Conservation (phyloP, 1,140 invertebrate genomes). For the Microvelia longipes region DNA sequence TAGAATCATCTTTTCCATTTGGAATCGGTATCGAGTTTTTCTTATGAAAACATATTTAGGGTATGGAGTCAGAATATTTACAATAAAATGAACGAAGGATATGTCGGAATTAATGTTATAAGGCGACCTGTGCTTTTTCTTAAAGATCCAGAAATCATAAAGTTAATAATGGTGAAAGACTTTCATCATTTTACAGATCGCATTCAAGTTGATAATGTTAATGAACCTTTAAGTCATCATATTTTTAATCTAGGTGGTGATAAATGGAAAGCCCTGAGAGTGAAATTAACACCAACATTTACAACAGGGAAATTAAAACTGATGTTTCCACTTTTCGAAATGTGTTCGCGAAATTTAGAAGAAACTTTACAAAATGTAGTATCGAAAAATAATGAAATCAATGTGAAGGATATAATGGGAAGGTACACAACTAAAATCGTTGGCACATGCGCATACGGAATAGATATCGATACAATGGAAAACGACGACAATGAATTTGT, state of each 20-base stretch:
- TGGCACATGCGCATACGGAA: slow-evolving; percentile 42
- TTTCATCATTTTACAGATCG: slow-evolving; percentile 33
- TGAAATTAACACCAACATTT: slow-evolving; percentile 38
- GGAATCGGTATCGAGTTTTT: neutral
- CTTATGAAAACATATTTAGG: neutral
- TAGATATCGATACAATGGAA: slow-evolving; percentile 39
- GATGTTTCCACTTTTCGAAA: slow-evolving; percentile 34
- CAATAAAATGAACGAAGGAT: slow-evolving; percentile 9
- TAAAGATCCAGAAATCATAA: slow-evolving; percentile 37
- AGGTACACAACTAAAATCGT: slow-evolving; percentile 47
- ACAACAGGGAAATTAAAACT: slow-evolving; percentile 38
- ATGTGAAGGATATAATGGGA: slow-evolving; percentile 35
- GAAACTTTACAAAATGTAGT: slow-evolving; percentile 31
- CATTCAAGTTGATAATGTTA: slow-evolving; percentile 18
- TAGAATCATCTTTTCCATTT: neutral
- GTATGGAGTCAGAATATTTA: neutral
- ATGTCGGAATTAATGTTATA: slow-evolving; percentile 33
- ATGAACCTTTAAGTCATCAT: slow-evolving; percentile 36
- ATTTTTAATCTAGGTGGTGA: slow-evolving; percentile 35
- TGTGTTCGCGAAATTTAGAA: slow-evolving; percentile 22
- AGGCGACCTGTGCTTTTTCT: slow-evolving; percentile 35
- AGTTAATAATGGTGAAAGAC: slow-evolving; percentile 38
- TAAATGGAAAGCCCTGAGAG: slow-evolving; percentile 35
- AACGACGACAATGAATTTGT: slow-evolving; percentile 37
- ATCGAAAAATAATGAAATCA: slow-evolving; percentile 16